A percentile compares a stretch with the other conserved stretches of the same genome.
Evolutionary conservation across 2,888 invertebrate genomes (phyloP).

Genomic region (Drosophila recens): DNA sequence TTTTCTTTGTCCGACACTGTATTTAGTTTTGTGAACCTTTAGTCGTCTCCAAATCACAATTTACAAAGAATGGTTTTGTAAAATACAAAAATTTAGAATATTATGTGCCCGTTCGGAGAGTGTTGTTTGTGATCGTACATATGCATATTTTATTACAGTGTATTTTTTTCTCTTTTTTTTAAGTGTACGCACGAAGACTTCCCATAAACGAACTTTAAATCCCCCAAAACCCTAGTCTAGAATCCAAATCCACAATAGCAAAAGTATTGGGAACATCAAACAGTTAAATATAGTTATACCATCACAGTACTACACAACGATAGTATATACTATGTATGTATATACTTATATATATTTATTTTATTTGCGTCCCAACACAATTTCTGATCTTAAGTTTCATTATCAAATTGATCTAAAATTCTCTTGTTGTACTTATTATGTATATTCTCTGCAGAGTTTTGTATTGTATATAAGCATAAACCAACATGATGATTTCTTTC

Average conservation of each 20-base stretch:
- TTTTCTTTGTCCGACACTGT: no score
- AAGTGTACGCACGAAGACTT: constrained; percentile 4
- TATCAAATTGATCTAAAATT: constrained; percentile 21
- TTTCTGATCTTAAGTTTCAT: constrained; percentile 31
- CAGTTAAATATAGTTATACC: neutral
- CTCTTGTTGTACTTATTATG: constrained; percentile 36
- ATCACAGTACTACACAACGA: neutral
- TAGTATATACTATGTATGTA: neutral
- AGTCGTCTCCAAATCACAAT: neutral
- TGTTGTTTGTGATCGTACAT: constrained; percentile 1
- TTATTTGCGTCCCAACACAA: neutral
- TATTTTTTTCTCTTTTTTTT: constrained; percentile 11
- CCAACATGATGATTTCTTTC: constrained; percentile 42
- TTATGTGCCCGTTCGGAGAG: neutral
- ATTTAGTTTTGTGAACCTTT: neutral
- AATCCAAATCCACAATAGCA: neutral
- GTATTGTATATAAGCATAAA: constrained; percentile 45
- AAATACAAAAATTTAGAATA: neutral
- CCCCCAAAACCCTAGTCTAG: neutral
- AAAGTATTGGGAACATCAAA: constrained; percentile 5
- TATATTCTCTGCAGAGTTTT: constrained; percentile 42
- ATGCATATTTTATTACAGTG: neutral
- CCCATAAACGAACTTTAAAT: neutral
- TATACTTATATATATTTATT: neutral
- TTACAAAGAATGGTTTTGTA: neutral